Percentiles rank a stretch among this genome's conserved stretches.
These are phyloP conservation scores for Notechis scutatus DNA, from an alignment of 2,113 vertebrate genomes.

Conservation along the genomic window DNA sequence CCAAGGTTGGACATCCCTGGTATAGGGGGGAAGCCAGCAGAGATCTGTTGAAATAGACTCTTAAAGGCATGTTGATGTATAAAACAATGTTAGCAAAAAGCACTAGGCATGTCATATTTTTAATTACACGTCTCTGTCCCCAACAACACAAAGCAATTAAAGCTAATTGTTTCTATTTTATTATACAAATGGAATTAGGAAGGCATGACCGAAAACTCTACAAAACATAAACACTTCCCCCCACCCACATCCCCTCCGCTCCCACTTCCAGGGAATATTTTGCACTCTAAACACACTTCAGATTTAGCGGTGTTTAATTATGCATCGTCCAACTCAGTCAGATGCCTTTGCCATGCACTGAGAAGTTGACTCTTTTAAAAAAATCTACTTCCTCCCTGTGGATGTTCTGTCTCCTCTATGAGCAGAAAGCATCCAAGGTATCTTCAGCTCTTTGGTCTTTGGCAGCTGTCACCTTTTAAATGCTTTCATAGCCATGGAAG, in stretches of 20 bases:
- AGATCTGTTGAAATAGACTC: conserved; percentile 22
- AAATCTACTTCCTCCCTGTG: background rate
- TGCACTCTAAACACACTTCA: conserved; percentile 14
- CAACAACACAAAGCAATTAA: conserved; percentile 63
- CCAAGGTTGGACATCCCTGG: background rate
- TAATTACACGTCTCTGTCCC: conserved; percentile 64
- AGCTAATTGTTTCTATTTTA: conserved; percentile 60
- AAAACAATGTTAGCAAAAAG: conserved; percentile 51
- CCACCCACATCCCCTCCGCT: background rate
- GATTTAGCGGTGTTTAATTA: conserved; percentile 43
- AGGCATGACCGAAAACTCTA: conserved; percentile 53
- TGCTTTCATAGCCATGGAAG: background rate
- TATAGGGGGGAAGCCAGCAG: background rate
- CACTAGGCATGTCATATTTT: conserved; percentile 52
- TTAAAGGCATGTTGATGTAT: conserved; percentile 46
- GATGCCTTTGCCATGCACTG: background rate
- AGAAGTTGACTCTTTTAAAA: conserved; percentile 1
- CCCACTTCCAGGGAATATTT: conserved; percentile 21
- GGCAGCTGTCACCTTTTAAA: conserved; percentile 29
- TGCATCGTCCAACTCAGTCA: conserved; percentile 6
- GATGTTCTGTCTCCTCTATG: rapidly evolving
- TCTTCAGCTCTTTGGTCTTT: conserved; percentile 5
- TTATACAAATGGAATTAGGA: conserved; percentile 58
- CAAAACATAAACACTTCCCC: conserved; percentile 38
- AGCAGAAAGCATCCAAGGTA: background rate